phyloP scores from a whole-genome alignment of 2,797 vertebrate genomes.

The Cryptoblepharus egeriae region DNA sequence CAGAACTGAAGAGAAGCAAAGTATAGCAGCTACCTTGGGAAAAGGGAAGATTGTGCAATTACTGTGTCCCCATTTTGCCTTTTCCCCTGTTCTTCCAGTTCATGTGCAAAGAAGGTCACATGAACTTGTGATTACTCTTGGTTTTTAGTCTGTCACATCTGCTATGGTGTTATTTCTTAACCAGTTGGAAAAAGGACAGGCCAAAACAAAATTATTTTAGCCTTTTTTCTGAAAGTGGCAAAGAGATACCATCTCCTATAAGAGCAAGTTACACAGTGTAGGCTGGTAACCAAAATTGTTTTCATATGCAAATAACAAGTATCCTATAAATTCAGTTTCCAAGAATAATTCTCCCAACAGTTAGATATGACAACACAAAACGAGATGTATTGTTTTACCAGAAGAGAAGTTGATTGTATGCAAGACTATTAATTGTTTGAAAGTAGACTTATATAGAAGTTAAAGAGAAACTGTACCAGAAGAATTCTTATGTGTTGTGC shows the following conservation, averaged over 20 bases:
- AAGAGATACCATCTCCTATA: background rate
- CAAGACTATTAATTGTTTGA: no score
- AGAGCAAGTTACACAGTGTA: background rate
- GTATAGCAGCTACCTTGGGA: background rate
- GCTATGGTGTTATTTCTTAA: background rate
- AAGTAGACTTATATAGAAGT: no score
- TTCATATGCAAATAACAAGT: background rate
- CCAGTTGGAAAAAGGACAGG: background rate
- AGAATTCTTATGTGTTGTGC: no score
- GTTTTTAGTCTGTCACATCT: background rate
- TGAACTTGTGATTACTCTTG: background rate
- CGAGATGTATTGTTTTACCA: background rate
- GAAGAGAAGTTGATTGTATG: no score
- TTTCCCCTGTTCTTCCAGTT: background rate
- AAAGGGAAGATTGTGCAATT: background rate
- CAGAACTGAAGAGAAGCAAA: background rate
- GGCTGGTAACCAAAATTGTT: background rate
- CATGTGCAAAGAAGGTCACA: background rate
- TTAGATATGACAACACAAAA: background rate
- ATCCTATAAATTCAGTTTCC: background rate
- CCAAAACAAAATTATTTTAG: slow-evolving; percentile 3
- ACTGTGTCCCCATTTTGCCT: background rate
- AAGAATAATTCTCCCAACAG: background rate
- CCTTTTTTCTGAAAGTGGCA: slow-evolving; percentile 18
- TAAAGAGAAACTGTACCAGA: no score